Conservation (phyloP, 2,113 vertebrate species). For the Patagioenas fasciata region DNA sequence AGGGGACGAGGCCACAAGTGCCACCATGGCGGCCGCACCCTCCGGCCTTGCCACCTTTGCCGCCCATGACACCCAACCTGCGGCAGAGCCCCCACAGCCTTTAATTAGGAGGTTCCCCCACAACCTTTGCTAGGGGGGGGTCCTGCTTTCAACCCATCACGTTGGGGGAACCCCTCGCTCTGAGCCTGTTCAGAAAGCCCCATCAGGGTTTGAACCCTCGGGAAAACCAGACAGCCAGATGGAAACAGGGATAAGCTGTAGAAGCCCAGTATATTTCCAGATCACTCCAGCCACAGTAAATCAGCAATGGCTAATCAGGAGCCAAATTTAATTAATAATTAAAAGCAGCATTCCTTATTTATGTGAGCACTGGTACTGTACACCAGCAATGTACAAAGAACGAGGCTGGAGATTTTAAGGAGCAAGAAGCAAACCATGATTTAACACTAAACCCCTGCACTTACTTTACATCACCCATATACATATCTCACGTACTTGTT, state of each 20-base stretch:
- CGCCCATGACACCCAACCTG: fast-evolving
- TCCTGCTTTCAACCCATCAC: fast-evolving
- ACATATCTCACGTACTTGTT: background rate
- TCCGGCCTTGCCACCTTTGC: fast-evolving
- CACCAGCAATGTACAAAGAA: fast-evolving
- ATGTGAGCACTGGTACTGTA: background rate
- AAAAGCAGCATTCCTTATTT: background rate
- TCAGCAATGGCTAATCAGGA: background rate
- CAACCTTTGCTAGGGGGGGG: too few relatives aligned
- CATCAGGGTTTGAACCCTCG: fast-evolving
- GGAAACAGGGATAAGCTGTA: background rate
- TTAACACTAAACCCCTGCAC: background rate
- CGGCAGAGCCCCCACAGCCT: too few relatives aligned
- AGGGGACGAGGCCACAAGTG: background rate
- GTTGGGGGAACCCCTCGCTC: fast-evolving
- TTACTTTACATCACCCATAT: background rate
- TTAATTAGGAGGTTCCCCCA: too few relatives aligned
- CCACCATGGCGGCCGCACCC: fast-evolving
- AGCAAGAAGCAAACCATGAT: background rate
- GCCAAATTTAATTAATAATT: background rate
- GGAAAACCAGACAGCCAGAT: fast-evolving
- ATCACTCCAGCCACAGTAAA: background rate
- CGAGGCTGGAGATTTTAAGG: background rate
- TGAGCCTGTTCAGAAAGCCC: too few relatives aligned
- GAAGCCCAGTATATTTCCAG: background rate